Percentiles rank a stretch among this genome's conserved stretches.
Evolutionary conservation across 2,113 vertebrate species (phyloP).

Genomic region (Apteryx owenii): DNA sequence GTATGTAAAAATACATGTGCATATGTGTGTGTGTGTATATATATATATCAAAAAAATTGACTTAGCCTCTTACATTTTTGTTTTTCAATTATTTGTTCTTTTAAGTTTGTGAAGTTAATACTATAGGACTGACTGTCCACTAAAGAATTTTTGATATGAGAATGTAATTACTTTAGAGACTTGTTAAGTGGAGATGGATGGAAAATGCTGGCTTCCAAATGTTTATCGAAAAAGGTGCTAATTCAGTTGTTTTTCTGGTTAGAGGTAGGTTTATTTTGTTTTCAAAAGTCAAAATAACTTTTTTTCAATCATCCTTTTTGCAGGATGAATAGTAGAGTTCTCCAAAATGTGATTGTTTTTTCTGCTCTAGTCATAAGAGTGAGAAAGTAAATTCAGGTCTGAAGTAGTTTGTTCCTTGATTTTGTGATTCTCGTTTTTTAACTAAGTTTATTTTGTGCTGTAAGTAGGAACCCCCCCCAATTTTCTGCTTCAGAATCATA

Average conservation of each 20-base stretch:
- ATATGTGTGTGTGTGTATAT: no score
- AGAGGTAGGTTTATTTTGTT: not conserved
- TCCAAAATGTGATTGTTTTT: not conserved
- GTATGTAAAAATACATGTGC: not conserved
- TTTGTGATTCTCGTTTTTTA: not conserved
- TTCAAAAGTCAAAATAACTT: not conserved
- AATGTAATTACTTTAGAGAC: not conserved
- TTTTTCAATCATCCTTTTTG: not conserved
- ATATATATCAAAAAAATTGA: not conserved
- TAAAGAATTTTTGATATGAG: not conserved
- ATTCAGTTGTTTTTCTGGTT: not conserved
- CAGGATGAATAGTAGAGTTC: not conserved
- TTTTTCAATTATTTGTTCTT: not conserved
- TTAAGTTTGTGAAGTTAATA: not conserved
- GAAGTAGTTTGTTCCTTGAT: not conserved
- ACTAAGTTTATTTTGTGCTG: not conserved
- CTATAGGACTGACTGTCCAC: not conserved
- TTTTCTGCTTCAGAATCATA: not conserved
- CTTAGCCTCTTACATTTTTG: not conserved
- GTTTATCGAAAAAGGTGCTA: not conserved
- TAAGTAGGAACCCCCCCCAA: not conserved
- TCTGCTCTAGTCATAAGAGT: not conserved
- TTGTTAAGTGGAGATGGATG: not conserved
- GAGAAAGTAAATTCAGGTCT: not conserved
- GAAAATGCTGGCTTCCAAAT: not conserved